A percentile compares a stretch with the other conserved stretches of the same genome.
Evolutionary conservation across 53 echinoderm and acorn worm species (phyloP).

Genomic region (Holothuria leucospilota): DNA sequence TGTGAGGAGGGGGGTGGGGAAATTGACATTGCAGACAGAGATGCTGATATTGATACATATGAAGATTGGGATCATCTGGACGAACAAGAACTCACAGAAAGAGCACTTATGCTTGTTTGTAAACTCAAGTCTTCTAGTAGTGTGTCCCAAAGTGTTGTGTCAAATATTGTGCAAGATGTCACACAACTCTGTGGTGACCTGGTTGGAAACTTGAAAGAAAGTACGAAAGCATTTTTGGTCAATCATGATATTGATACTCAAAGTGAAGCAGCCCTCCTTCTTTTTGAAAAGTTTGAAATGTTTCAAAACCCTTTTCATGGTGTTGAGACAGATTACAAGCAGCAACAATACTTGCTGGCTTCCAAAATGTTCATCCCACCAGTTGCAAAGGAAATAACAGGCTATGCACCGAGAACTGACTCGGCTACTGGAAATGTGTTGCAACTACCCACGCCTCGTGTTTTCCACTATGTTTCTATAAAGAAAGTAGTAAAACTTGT

Average conservation of each 20-base stretch:
- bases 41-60: neutral
- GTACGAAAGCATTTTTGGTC: neutral
- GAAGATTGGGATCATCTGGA: too few relatives aligned
- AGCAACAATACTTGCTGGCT: neutral
- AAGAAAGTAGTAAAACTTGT: neutral
- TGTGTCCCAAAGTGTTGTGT: neutral
- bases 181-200: neutral
- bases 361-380: neutral
- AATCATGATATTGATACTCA: neutral
- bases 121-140: neutral
- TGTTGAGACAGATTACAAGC: neutral
- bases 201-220: neutral
- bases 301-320: neutral
- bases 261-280: neutral
- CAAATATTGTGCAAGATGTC: neutral
- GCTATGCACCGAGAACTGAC: neutral
- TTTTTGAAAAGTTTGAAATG: neutral
- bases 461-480: constrained; percentile 16
- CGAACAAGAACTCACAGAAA: too few relatives aligned
- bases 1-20: neutral
- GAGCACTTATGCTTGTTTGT: too few relatives aligned
- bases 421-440: neutral
- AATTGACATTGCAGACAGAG: neutral
- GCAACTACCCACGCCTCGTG: neutral
- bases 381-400: neutral